Evolutionary conservation across 2,888 invertebrate species (phyloP).

Genomic region (Ectemnius continuus): DNA sequence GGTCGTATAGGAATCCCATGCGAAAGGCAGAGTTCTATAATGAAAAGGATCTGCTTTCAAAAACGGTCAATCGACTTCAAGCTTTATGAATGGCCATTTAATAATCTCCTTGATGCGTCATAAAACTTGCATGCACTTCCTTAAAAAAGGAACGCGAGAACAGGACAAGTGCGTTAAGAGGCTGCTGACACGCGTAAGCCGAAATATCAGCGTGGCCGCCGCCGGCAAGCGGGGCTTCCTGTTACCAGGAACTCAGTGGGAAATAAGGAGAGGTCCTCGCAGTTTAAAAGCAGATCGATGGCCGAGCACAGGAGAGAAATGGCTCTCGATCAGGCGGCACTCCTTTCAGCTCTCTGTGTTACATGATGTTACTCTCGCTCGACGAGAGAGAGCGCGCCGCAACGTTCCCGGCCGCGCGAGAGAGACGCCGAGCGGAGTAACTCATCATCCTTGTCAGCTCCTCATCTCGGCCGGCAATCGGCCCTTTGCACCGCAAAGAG

Average conservation of each 20-base stretch:
- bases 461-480: conserved; percentile 6
- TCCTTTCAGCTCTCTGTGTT: no score
- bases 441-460: conserved; percentile 28
- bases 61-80: no score
- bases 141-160: no score
- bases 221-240: conserved; percentile 21
- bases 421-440: conserved; percentile 37
- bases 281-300: conserved; percentile 42
- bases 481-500: conserved; percentile 17
- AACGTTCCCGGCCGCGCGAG: no score
- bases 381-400: conserved; percentile 8
- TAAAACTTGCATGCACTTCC: no score
- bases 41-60: no score
- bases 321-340: conserved; percentile 14
- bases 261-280: conserved; percentile 41
- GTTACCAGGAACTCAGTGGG: conserved; percentile 53
- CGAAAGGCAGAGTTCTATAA: no score
- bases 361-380: conserved; percentile 8
- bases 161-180: no score
- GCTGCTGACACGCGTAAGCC: background rate
- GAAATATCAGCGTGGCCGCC: conserved; percentile 10
- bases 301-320: conserved; percentile 37
- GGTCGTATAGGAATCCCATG: no score
- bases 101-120: no score
- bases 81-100: no score